A percentile compares a stretch with the other conserved stretches of the same genome.
These are phyloP conservation scores for Papilio gigon DNA, from an alignment of 2,888 invertebrate species.

Conservation along the genomic window DNA sequence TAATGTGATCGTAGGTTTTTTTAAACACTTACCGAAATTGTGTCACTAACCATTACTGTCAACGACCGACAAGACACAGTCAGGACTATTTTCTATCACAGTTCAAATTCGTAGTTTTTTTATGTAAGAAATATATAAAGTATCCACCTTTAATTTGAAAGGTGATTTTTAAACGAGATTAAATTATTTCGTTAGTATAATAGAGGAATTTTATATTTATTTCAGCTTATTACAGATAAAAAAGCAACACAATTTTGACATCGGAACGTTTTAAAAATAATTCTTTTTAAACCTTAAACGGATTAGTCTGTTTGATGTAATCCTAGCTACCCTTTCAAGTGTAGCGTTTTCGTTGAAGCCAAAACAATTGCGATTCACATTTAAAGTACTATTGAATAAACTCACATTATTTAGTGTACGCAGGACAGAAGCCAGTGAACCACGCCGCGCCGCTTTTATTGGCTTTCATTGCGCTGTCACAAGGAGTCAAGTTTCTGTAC, in stretches of 20 bases:
- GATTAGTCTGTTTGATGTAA: conserved; percentile 12
- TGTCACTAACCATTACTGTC: neutral
- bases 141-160: no score
- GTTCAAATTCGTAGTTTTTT: neutral
- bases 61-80: neutral
- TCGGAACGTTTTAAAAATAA: neutral
- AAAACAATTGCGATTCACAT: conserved; percentile 25
- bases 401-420: conserved; percentile 30
- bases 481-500: conserved; percentile 36
- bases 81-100: neutral
- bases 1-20: neutral
- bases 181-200: no score
- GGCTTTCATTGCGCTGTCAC: conserved; percentile 31
- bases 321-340: conserved; percentile 8
- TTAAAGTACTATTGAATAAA: conserved; percentile 28
- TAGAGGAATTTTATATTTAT: no score
- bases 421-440: conserved; percentile 26
- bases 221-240: no score
- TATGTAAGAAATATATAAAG: no score
- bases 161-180: no score
- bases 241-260: neutral
- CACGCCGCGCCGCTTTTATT: conserved; percentile 29
- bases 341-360: conserved; percentile 26
- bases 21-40: conserved; percentile 7
- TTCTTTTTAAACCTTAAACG: neutral